These are phyloP conservation scores for Arge pagana DNA, from an alignment of 2,888 invertebrate genomes.

Conservation along the genomic window DNA sequence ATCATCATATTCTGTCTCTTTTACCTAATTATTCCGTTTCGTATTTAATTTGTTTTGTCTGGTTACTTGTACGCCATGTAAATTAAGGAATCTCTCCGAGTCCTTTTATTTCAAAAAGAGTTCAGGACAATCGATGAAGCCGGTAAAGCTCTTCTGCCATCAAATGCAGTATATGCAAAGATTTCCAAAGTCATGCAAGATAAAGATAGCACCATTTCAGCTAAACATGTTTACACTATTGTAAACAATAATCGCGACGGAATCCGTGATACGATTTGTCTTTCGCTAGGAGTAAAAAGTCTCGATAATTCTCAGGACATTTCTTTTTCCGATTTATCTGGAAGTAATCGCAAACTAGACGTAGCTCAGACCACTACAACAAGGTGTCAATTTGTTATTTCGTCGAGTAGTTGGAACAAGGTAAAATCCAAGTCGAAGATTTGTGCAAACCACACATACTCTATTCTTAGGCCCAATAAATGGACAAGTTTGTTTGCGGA, in stretches of 20 bases:
- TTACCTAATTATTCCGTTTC: too few species aligned
- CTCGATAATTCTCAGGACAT: too few species aligned
- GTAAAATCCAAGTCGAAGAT: background rate
- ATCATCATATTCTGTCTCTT: too few species aligned
- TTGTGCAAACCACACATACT: background rate
- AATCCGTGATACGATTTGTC: conserved; percentile 8
- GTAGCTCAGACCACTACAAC: background rate
- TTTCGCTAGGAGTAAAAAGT: too few species aligned
- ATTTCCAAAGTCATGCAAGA: conserved; percentile 21
- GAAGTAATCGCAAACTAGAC: too few species aligned
- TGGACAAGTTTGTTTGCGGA: conserved; percentile 1
- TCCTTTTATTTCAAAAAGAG: too few species aligned
- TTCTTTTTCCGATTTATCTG: too few species aligned
- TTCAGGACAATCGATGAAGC: conserved; percentile 14
- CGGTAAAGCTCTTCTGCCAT: conserved; percentile 14
- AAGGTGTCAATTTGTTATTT: background rate
- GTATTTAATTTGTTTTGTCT: too few species aligned
- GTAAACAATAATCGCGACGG: conserved; percentile 23
- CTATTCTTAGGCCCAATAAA: background rate
- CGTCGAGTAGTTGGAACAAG: background rate
- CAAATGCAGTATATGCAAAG: conserved; percentile 6
- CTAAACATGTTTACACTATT: conserved; percentile 24
- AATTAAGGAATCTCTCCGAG: too few species aligned
- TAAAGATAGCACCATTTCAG: conserved; percentile 14
- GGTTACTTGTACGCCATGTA: too few species aligned